Evolutionary conservation across 1,140 invertebrate genomes (phyloP).

Genomic region (Solenopsis invicta): DNA sequence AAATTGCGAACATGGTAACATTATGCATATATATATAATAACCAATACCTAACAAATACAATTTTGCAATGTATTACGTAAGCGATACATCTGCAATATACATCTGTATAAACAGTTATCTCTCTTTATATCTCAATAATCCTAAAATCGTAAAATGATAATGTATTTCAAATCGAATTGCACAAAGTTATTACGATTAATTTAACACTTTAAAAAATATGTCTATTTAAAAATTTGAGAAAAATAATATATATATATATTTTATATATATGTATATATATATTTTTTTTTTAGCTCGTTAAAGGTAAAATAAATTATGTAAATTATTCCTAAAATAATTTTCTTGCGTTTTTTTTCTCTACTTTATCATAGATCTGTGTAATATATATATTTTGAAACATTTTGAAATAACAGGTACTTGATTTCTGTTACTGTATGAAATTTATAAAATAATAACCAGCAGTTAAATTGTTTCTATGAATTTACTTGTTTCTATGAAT

Average conservation of each 20-base stretch:
- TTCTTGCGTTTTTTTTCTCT: neutral
- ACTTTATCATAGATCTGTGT: neutral
- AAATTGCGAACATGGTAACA: neutral
- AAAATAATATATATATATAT: no score
- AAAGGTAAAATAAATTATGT: neutral
- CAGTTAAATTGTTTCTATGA: neutral
- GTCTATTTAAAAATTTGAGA: no score
- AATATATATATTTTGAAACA: neutral
- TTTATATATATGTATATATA: no score
- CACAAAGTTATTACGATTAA: neutral
- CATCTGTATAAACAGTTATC: neutral
- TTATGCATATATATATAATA: no score
- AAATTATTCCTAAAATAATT: neutral
- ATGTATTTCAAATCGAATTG: neutral
- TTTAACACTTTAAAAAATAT: neutral
- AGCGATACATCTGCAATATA: neutral
- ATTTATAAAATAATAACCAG: neutral
- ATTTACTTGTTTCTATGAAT: conserved; percentile 18
- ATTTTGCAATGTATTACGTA: no score
- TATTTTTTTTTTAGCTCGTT: no score
- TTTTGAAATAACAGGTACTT: neutral
- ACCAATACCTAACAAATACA: no score
- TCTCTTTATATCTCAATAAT: neutral
- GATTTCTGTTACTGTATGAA: neutral
- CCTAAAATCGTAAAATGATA: neutral